phyloP scores from a whole-genome alignment of 2,888 invertebrate genomes.

The Microctonus aethiopoides region DNA sequence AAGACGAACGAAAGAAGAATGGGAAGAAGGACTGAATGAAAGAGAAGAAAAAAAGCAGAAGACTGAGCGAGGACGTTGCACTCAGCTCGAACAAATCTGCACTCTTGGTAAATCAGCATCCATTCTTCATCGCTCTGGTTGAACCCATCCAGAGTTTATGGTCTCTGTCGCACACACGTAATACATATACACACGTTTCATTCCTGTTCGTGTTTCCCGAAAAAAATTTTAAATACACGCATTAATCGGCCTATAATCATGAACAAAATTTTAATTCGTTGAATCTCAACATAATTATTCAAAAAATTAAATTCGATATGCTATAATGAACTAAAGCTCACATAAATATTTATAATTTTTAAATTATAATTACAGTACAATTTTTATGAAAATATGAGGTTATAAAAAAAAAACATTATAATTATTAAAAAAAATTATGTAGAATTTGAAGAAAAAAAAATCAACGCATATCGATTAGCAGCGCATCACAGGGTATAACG shows the following conservation, averaged over 20 bases:
- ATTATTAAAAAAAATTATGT: background rate
- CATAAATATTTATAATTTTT: too few species aligned
- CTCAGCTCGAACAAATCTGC: conserved; percentile 61
- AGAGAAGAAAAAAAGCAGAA: conserved; percentile 48
- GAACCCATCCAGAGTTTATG: conserved; percentile 41
- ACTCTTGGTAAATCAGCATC: conserved; percentile 64
- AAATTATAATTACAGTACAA: too few species aligned
- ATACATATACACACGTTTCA: conserved; percentile 38
- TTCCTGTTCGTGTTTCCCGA: conserved; percentile 35
- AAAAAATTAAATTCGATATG: too few species aligned
- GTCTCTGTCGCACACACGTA: conserved; percentile 11
- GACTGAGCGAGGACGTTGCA: conserved; percentile 63
- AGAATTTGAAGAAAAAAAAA: background rate
- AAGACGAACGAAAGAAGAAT: conserved; percentile 30
- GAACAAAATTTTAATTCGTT: too few species aligned
- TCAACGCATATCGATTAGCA: conserved; percentile 34
- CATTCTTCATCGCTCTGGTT: conserved; percentile 61
- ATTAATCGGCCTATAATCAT: too few species aligned
- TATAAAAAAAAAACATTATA: background rate
- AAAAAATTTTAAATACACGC: background rate
- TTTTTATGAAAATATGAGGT: too few species aligned
- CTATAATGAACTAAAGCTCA: too few species aligned
- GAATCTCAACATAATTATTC: too few species aligned
- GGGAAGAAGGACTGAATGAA: conserved; percentile 44
- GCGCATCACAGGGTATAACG: conserved; percentile 36